Evolutionary conservation across 1,140 invertebrate species (phyloP).

Genomic region (Coelopa frigida): DNA sequence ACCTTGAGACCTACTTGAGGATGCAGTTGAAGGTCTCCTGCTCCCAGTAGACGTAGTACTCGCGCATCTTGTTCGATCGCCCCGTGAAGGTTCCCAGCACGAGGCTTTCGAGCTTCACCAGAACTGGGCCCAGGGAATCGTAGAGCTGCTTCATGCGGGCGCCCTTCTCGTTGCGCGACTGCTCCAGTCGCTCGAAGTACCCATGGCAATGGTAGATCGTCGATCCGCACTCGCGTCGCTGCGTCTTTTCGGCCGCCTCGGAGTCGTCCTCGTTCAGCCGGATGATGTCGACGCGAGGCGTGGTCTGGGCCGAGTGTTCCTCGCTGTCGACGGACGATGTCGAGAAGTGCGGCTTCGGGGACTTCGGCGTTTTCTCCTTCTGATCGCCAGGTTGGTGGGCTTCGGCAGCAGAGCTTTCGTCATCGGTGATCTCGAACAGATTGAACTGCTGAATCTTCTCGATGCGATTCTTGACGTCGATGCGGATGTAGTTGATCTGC

Average conservation of each 20-base stretch:
- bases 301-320: not conserved
- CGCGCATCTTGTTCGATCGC: slow-evolving; percentile 54
- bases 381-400: not conserved
- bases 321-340: not conserved
- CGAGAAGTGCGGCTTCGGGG: not conserved
- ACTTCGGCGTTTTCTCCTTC: not conserved
- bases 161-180: slow-evolving; percentile 58
- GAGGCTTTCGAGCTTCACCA: slow-evolving; percentile 75
- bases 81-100: slow-evolving; percentile 60
- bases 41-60: slow-evolving; percentile 65
- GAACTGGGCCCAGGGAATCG: slow-evolving; percentile 62
- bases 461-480: slow-evolving; percentile 58
- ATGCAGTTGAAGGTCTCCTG: slow-evolving; percentile 57
- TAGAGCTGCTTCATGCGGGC: slow-evolving; percentile 62
- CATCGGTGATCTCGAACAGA: slow-evolving; percentile 48
- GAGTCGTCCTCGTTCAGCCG: slow-evolving; percentile 14
- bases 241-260: not conserved
- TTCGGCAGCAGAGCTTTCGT: not conserved
- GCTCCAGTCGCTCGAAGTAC: slow-evolving; percentile 49
- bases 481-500: slow-evolving; percentile 70
- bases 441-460: slow-evolving; percentile 52
- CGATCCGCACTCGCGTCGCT: slow-evolving; percentile 21
- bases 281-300: slow-evolving; percentile 8
- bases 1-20: slow-evolving; percentile 43
- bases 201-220: slow-evolving; percentile 45